Conservation (phyloP, 2,888 invertebrate genomes). For the Nysson spinosus region DNA sequence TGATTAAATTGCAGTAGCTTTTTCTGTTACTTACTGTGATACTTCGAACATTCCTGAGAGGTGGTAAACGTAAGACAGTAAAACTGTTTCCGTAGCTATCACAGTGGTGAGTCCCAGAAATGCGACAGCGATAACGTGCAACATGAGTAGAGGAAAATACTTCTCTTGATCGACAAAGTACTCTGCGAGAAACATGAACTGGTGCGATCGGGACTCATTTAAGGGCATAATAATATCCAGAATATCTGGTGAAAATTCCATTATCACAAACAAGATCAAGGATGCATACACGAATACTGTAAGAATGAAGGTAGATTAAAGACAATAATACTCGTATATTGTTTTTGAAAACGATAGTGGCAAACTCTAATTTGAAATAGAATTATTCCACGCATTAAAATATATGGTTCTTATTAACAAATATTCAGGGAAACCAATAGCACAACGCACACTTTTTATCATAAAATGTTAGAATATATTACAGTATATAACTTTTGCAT, state of each 20-base stretch:
- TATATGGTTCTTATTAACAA: too few relatives aligned
- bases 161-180: slow-evolving; percentile 27
- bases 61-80: neutral
- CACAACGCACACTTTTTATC: too few relatives aligned
- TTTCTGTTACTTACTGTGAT: neutral
- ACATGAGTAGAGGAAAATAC: slow-evolving; percentile 12
- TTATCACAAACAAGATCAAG: neutral
- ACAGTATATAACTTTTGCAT: too few relatives aligned
- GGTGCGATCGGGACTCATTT: slow-evolving; percentile 17
- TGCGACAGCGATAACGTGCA: slow-evolving; percentile 5
- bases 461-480: too few relatives aligned
- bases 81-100: neutral
- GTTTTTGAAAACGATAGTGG: too few relatives aligned
- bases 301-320: too few relatives aligned
- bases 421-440: too few relatives aligned
- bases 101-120: neutral
- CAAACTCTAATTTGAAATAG: too few relatives aligned
- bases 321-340: too few relatives aligned
- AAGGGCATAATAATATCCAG: slow-evolving; percentile 22
- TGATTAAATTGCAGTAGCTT: neutral
- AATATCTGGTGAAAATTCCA: slow-evolving; percentile 5
- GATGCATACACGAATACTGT: neutral
- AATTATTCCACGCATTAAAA: too few relatives aligned
- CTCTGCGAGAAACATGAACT: slow-evolving; percentile 7
- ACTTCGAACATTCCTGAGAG: neutral